Evolutionary conservation across 2,797 vertebrate species (phyloP).

Genomic region (Acanthiza pusilla): DNA sequence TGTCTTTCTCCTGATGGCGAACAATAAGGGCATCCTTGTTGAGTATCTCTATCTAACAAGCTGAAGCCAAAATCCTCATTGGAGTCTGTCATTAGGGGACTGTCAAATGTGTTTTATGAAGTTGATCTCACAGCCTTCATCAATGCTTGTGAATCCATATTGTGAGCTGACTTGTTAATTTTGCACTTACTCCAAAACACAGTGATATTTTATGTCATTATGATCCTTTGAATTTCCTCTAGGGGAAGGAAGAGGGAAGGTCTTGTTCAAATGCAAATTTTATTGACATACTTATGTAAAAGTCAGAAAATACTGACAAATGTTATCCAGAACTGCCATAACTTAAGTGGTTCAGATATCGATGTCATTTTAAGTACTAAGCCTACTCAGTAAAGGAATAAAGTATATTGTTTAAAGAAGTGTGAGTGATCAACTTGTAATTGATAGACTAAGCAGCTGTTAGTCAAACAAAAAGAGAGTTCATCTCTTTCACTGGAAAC

Average conservation of each 20-base stretch:
- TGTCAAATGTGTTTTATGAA: background rate
- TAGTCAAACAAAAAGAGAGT: background rate
- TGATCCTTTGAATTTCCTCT: background rate
- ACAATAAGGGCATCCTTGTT: background rate
- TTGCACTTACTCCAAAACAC: background rate
- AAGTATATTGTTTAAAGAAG: background rate
- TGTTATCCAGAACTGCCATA: background rate
- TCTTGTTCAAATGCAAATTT: slow-evolving; percentile 1
- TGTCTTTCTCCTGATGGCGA: background rate
- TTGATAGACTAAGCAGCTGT: background rate
- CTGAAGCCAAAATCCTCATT: background rate
- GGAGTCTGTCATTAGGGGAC: background rate
- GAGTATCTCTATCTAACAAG: background rate
- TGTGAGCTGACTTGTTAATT: background rate
- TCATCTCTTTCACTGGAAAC: background rate
- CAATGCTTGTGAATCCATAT: background rate
- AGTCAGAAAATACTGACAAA: background rate
- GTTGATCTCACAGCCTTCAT: background rate
- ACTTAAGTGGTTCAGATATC: background rate
- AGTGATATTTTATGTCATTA: background rate
- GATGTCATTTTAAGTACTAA: background rate
- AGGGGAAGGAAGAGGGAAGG: background rate
- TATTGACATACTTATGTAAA: background rate
- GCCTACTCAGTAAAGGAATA: background rate
- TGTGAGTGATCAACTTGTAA: background rate